phyloP scores from a whole-genome alignment of 2,113 vertebrate species.

The Lagenorhynchus albirostris region DNA sequence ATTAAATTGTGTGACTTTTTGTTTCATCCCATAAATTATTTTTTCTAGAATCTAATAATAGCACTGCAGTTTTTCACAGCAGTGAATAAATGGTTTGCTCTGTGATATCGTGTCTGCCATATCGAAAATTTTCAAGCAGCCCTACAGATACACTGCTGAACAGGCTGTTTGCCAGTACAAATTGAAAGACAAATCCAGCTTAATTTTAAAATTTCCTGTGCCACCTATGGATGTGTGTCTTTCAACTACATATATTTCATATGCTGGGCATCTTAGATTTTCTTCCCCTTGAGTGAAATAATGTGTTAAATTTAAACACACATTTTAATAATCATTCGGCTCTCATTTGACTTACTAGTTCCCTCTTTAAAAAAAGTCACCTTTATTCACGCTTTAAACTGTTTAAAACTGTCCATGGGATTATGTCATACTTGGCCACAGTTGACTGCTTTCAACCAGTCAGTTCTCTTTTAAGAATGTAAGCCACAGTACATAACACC shows the following conservation, averaged over 20 bases:
- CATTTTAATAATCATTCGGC: background rate
- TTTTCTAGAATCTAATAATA: background rate
- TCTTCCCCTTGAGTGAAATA: background rate
- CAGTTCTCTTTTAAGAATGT: background rate
- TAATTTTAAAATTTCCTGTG: background rate
- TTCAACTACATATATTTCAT: background rate
- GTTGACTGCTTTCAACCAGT: background rate
- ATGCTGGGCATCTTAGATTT: background rate
- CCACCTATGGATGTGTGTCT: background rate
- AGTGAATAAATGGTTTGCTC: background rate
- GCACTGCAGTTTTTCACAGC: background rate
- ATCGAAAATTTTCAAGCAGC: background rate
- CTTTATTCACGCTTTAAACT: background rate
- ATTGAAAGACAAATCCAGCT: background rate
- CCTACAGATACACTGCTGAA: background rate
- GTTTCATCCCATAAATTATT: background rate
- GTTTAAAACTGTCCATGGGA: background rate
- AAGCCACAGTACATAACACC: background rate
- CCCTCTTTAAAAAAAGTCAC: background rate
- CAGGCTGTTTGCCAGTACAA: background rate
- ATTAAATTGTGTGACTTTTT: background rate
- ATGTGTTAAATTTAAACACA: background rate
- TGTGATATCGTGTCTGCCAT: background rate
- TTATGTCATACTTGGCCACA: background rate
- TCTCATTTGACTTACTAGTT: background rate